phyloP scores from a whole-genome alignment of 2,113 vertebrate genomes.

The Micronycteris hirsuta region DNA sequence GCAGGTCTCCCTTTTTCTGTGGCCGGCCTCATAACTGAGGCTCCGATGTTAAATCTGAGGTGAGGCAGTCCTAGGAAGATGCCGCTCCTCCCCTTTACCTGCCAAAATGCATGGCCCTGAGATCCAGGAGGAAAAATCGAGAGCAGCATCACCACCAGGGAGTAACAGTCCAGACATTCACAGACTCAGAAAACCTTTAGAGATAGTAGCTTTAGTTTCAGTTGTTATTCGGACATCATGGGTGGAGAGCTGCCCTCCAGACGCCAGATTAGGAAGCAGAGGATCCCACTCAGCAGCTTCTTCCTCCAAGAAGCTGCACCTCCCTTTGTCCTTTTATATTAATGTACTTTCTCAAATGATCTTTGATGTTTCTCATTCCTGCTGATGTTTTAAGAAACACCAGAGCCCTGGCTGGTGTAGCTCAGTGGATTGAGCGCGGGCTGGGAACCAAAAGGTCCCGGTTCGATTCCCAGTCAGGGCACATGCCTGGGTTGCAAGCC shows the following conservation, averaged over 20 bases:
- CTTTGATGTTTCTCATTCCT: not conserved
- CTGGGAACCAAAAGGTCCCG: too few relatives aligned
- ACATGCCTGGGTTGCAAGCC: too few relatives aligned
- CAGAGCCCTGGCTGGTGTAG: too few relatives aligned
- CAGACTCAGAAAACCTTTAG: not conserved
- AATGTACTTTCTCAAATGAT: not conserved
- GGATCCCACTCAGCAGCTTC: not conserved
- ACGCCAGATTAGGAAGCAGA: not conserved
- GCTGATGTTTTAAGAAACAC: slow-evolving; percentile 9
- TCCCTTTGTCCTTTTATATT: slow-evolving; percentile 30
- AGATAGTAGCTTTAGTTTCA: not conserved
- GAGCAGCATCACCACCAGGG: not conserved
- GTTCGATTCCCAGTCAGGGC: too few relatives aligned
- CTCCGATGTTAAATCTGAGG: not conserved
- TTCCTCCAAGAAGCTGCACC: not conserved
- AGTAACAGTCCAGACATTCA: not conserved
- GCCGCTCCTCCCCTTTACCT: not conserved
- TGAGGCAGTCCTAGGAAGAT: not conserved
- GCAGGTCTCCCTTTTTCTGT: not conserved
- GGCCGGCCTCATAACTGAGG: not conserved
- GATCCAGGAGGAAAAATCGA: not conserved
- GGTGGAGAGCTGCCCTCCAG: not conserved
- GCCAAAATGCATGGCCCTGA: not conserved
- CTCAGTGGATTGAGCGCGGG: too few relatives aligned
- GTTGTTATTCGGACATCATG: not conserved